Base-by-base conservation (phyloP, 1,140 invertebrate species). In the Platyscapa corneri region DNA sequence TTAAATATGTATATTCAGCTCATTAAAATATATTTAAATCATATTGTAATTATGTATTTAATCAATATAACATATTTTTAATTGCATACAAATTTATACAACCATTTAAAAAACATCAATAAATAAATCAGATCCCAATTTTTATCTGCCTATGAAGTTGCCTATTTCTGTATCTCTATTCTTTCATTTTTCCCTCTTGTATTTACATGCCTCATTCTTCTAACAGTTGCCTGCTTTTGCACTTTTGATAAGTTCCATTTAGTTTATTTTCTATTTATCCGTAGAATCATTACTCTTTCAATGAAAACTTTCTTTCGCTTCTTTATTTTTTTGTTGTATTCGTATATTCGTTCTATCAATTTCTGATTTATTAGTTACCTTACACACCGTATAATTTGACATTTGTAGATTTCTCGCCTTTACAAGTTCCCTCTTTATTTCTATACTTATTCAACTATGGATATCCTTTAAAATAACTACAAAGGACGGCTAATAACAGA, bases 191-290 rank as follows among this genome's bases (percentile, higher is more conserved):
- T 82, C 14, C 18, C 18, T 70, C 37, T 7, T 42, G 53, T 81
- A 34, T 74, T 10, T 27, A 49, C 65, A 42, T 60, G 5, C 32
- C 12, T 46, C 30, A 23, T 32, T 42, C 60, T 65, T 20, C 16
- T 2, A 7, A 46, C 12, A 7, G 12, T 46, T 46, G 42, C 12
- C n/a, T 8, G 34, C 37, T 34, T 39, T 64, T 27, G 23, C 30
- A 20, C 56, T 77, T 42, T 20, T 30, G 72, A 77, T 89, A 87
- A 72, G 85, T 85, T 89, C 87, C 86, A 88, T 82, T 86, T 88
- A 85, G 85, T 20, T 77, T 39, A 10, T 74, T 23, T 39, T 46
- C 3, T 34, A 10, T 39, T 14, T n/a, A n/a, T n/a, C n/a, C n/a
- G n/a, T n/a, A n/a, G n/a, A n/a, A n/a, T n/a, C n/a, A n/a, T n/a